A percentile compares a stretch with the other conserved stretches of the same genome.
Conservation (phyloP, 2,797 vertebrate species). For the Myotis findleyi region DNA sequence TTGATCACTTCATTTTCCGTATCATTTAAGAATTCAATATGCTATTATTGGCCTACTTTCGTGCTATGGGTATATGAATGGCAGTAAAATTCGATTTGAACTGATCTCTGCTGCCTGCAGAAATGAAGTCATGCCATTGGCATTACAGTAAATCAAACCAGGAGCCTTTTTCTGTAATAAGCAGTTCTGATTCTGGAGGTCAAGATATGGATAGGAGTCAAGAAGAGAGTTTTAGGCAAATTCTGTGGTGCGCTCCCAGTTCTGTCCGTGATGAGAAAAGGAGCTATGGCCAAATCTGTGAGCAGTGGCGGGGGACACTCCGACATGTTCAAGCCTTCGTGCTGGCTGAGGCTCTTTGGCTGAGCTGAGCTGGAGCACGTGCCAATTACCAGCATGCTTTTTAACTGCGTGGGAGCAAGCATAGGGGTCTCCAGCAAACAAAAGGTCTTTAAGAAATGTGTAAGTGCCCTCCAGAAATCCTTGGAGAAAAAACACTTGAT, state of each 20-base stretch:
- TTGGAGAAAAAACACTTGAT: background rate
- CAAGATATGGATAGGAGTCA: background rate
- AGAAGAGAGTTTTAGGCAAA: background rate
- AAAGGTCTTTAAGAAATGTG: background rate
- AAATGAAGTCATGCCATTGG: background rate
- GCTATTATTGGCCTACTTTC: background rate
- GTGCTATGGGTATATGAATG: background rate
- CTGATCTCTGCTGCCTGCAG: background rate
- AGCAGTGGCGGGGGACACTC: background rate
- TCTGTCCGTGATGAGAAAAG: background rate
- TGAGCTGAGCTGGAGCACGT: background rate
- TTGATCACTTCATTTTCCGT: conserved; percentile 70
- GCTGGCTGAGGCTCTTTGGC: background rate
- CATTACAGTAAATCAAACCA: background rate
- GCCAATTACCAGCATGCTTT: background rate
- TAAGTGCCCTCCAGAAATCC: background rate
- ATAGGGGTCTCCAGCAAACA: background rate
- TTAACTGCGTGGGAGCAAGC: background rate
- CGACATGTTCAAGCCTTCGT: background rate
- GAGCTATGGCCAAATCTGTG: background rate
- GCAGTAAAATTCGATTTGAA: background rate
- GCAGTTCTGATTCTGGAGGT: background rate
- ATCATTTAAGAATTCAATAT: conserved; percentile 73
- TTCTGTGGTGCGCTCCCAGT: background rate
- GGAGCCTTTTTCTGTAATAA: background rate